These are phyloP conservation scores for Cryptoleucopteryx plumbea DNA, from an alignment of 2,113 vertebrate species.

Conservation along the genomic window DNA sequence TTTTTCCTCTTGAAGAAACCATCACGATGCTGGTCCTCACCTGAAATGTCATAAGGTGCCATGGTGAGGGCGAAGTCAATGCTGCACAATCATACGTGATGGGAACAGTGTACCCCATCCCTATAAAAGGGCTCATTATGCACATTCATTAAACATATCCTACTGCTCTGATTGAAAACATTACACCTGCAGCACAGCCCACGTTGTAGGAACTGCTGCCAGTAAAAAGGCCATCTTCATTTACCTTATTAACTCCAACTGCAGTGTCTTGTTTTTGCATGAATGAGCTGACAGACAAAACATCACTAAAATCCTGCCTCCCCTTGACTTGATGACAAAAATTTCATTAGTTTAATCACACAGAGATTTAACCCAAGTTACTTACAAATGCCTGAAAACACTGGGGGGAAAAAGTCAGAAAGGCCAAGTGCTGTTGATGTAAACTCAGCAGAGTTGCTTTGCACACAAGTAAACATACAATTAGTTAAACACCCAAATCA, in stretches of 20 bases:
- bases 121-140: background rate
- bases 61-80: background rate
- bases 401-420: rapidly evolving
- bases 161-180: background rate
- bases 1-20: background rate
- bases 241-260: background rate
- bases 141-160: background rate
- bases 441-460: background rate
- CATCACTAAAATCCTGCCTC: background rate
- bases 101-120: background rate
- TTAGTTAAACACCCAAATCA: background rate
- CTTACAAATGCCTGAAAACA: background rate
- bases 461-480: background rate
- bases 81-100: rapidly evolving
- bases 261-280: background rate
- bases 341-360: background rate
- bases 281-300: background rate
- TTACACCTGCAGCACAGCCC: background rate
- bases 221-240: background rate
- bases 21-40: rapidly evolving
- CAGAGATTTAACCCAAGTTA: background rate
- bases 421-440: background rate
- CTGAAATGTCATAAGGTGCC: background rate
- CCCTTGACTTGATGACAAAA: background rate
- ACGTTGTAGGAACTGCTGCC: background rate